Conservation (phyloP, 2,888 invertebrate species). For the Malthinus seriepunctatus region DNA sequence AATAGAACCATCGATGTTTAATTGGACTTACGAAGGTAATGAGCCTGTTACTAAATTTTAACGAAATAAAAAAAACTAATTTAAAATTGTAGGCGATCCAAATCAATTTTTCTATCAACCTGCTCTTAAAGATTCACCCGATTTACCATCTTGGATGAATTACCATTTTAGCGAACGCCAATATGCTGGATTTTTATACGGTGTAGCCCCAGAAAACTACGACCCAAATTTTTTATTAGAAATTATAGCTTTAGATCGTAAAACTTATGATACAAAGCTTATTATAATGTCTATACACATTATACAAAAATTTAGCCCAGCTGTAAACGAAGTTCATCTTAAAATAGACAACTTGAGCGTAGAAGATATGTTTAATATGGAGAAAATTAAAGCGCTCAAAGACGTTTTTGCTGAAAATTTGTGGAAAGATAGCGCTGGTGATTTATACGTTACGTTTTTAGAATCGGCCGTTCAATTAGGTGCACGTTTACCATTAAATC, state of each 20-base stretch:
- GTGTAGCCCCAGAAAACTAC: constrained; percentile 73
- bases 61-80: not conserved
- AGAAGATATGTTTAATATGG: constrained; percentile 78
- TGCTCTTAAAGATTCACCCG: constrained; percentile 76
- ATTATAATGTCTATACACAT: constrained; percentile 67
- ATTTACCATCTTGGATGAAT: constrained; percentile 84
- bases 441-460: constrained; percentile 81
- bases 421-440: constrained; percentile 76
- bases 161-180: constrained; percentile 81
- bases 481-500: constrained; percentile 78
- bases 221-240: constrained; percentile 64
- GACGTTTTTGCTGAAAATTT: constrained; percentile 76
- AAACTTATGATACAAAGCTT: constrained; percentile 75
- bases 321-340: constrained; percentile 77
- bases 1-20: constrained; percentile 76
- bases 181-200: constrained; percentile 80
- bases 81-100: constrained; percentile 54
- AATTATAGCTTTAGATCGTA: constrained; percentile 75
- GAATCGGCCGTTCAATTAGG: constrained; percentile 85
- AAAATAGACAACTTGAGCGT: constrained; percentile 90
- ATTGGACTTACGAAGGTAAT: constrained; percentile 76
- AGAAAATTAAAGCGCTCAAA: constrained; percentile 71
- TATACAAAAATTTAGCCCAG: constrained; percentile 66
- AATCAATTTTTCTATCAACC: constrained; percentile 74
- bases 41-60: constrained; percentile 19